These are phyloP conservation scores for Corbicula japonica DNA, from an alignment of 2,888 invertebrate genomes.

Conservation along the genomic window DNA sequence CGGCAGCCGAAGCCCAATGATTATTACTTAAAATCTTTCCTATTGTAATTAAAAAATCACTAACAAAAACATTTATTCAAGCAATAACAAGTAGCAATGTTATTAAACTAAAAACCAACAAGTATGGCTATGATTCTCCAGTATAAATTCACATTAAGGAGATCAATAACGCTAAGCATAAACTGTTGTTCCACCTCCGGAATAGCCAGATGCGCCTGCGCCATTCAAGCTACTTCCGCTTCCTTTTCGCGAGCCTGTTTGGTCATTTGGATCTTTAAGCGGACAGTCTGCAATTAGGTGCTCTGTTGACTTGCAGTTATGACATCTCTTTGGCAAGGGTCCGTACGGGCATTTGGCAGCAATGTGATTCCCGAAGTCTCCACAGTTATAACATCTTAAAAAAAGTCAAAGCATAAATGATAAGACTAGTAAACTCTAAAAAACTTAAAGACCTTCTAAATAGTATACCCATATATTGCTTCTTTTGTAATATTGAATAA, in stretches of 20 bases:
- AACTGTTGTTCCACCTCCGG: constrained; percentile 46
- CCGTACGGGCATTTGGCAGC: constrained; percentile 95
- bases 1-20: too few relatives aligned
- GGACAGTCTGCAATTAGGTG: constrained; percentile 97
- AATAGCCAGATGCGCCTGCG: constrained; percentile 34
- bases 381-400: constrained; percentile 95
- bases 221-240: constrained; percentile 47
- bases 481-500: too few relatives aligned
- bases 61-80: constrained; percentile 1
- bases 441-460: too few relatives aligned
- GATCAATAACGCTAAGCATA: constrained; percentile 22
- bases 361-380: constrained; percentile 96
- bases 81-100: too few relatives aligned
- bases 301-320: constrained; percentile 95
- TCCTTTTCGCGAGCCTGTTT: constrained; percentile 42
- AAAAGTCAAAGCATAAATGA: background rate
- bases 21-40: too few relatives aligned
- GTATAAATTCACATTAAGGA: background rate
- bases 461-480: too few relatives aligned
- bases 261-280: constrained; percentile 71
- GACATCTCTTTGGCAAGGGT: constrained; percentile 96
- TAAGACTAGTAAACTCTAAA: too few relatives aligned
- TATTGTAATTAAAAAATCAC: too few relatives aligned
- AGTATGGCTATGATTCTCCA: too few relatives aligned
- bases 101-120: too few relatives aligned